Percentiles rank a stretch among this genome's conserved stretches.
Evolutionary conservation across 2,113 vertebrate genomes (phyloP).

Genomic region (Stigmatopora argus): DNA sequence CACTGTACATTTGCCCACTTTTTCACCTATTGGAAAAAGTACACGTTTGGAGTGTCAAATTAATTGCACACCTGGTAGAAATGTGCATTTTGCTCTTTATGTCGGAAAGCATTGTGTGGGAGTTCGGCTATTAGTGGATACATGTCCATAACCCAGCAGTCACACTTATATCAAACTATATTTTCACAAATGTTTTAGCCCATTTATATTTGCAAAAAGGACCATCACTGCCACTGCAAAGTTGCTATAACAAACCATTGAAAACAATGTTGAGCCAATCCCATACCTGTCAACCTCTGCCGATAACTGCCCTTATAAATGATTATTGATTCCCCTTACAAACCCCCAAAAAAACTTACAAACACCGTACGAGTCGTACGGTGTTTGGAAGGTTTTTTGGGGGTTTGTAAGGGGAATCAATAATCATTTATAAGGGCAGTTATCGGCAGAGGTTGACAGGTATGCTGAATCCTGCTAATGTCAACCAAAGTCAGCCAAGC

Average conservation of each 20-base stretch:
- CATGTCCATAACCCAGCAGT: background rate
- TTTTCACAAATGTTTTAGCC: background rate
- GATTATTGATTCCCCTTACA: too few relatives aligned
- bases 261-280: background rate
- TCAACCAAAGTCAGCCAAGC: constrained; percentile 21
- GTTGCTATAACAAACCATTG: background rate
- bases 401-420: too few relatives aligned
- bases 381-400: too few relatives aligned
- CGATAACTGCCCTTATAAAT: too few relatives aligned
- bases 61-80: background rate
- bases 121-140: background rate
- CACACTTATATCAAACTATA: background rate
- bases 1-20: too few relatives aligned
- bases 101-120: background rate
- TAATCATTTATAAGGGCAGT: too few relatives aligned
- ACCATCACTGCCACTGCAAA: background rate
- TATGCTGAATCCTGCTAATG: background rate
- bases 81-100: background rate
- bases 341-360: too few relatives aligned
- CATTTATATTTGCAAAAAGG: background rate
- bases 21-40: background rate
- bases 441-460: too few relatives aligned
- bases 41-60: background rate
- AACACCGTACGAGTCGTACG: too few relatives aligned
- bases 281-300: too few relatives aligned